Conservation (phyloP, 2,113 vertebrate species). For the Paedocypris sp. region DNA sequence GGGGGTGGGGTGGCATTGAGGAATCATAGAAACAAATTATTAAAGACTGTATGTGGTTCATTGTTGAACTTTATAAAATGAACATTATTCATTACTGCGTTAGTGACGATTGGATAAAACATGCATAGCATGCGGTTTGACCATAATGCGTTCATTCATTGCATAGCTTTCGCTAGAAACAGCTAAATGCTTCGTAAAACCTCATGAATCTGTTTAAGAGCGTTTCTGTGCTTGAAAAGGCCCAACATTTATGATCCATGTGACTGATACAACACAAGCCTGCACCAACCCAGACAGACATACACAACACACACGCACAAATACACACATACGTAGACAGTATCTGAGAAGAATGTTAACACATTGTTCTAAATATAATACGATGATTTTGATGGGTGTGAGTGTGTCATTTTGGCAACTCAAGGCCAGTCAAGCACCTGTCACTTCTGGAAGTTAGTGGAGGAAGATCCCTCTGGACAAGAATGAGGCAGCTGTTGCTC, state of each 20-base stretch:
- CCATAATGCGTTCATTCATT: background rate
- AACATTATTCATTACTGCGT: too few relatives aligned
- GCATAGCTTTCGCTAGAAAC: background rate
- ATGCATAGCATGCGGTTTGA: background rate
- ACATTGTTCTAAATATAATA: background rate
- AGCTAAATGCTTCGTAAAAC: background rate
- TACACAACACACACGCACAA: too few relatives aligned
- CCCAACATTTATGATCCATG: background rate
- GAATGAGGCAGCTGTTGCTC: conserved; percentile 16
- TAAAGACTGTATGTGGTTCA: too few relatives aligned
- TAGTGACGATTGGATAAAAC: too few relatives aligned
- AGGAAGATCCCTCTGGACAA: conserved; percentile 18
- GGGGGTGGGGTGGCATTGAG: too few relatives aligned
- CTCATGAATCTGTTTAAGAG: background rate
- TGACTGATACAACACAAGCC: background rate
- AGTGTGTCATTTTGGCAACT: background rate
- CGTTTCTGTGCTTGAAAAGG: background rate
- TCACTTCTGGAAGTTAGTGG: conserved; percentile 22
- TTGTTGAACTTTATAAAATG: too few relatives aligned
- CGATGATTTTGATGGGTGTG: background rate
- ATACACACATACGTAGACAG: too few relatives aligned
- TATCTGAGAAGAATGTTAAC: background rate
- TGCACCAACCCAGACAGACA: too few relatives aligned
- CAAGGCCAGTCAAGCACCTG: conserved; percentile 46
- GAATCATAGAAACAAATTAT: too few relatives aligned